Conservation (phyloP, 2,113 vertebrate genomes). For the Ascaphus truei region DNA sequence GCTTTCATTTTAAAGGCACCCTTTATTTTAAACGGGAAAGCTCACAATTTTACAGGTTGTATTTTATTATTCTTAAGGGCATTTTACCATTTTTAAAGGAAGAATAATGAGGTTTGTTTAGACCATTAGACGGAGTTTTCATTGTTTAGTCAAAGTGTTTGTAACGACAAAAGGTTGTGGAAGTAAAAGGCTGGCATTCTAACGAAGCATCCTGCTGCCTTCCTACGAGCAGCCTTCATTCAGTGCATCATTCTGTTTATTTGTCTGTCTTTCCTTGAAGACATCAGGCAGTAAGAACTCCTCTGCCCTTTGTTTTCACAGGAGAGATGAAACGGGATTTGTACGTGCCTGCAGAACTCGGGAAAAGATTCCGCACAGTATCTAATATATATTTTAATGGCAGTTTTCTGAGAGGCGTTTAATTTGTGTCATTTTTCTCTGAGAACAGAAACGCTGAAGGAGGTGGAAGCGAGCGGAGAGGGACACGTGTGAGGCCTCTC, state of each 20-base stretch:
- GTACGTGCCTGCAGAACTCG: constrained; percentile 33
- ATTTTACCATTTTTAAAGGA: not conserved
- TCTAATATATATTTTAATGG: constrained; percentile 17
- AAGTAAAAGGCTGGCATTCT: constrained; percentile 16
- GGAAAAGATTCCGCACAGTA: constrained; percentile 23
- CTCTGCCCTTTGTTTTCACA: constrained; percentile 25
- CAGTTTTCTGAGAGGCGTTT: constrained; percentile 11
- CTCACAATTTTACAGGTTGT: not conserved
- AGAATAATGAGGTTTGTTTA: constrained; percentile 33
- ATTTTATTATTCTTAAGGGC: not conserved
- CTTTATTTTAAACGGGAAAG: not conserved
- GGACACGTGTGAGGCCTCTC: constrained; percentile 23
- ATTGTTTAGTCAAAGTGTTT: constrained; percentile 26
- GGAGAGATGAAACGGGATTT: constrained; percentile 41
- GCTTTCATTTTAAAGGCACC: not conserved
- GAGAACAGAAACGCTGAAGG: constrained; percentile 37
- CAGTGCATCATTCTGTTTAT: constrained; percentile 19
- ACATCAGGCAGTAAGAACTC: constrained; percentile 33
- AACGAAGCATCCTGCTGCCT: constrained; percentile 10
- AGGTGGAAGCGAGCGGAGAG: not conserved
- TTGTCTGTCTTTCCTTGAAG: constrained; percentile 13
- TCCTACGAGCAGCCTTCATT: not conserved
- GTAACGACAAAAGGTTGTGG: constrained; percentile 15
- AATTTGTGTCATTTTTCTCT: constrained; percentile 35
- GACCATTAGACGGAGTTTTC: constrained; percentile 8